Base-by-base conservation (phyloP, 2,888 invertebrate species). In the Lissocephala sabroskyi region DNA sequence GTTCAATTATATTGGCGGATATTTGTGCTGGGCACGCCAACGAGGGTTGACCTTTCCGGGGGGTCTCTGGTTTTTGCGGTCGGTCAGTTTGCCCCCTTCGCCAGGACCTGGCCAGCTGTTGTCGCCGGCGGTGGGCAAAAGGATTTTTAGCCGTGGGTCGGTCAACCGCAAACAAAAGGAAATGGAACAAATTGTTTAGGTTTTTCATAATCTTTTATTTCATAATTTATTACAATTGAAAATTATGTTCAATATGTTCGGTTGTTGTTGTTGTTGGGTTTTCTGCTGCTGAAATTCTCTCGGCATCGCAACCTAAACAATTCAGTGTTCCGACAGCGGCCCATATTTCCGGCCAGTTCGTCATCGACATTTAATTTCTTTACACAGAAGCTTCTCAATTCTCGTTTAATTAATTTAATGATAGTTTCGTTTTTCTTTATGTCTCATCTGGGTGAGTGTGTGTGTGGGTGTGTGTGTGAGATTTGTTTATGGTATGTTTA, bases 211-310 rank as follows among this genome's bases (percentile, higher is more conserved):
- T 71, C 55, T 73, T 78, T 78, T 79, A 77, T 77, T 81, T 74
- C 75, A 74, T 82, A 79, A 70, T 68, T 80, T 82, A 84, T 80
- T 82, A 82, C 82, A 82, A 76, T 81, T 82, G 80, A 80, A 82
- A 80, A 75, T 79, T 62, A 56, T 78, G 63, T 74, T 70, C 79
- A 77, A 78, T 70, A 63, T 57, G 63, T 77, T 54, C 51, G 56
- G 56, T 54, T 60, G 57, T 55, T 46, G 43, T 19, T 51, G 41
- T 39, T 43, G 18, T 16, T 48, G 35, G 57, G 37, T 29, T 29
- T 33, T 49, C 56, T 53, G 61, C 52, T 49, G 43, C 49, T 36
- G 44, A 58, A 53, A 9, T 41, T 56, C 42, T n/a, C n/a, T n/a
- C n/a, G n/a, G n/a, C n/a, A n/a, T n/a, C n/a, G n/a, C n/a, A n/a